These are phyloP conservation scores for Machimus rusticus DNA, from an alignment of 2,888 invertebrate genomes.

Conservation along the genomic window DNA sequence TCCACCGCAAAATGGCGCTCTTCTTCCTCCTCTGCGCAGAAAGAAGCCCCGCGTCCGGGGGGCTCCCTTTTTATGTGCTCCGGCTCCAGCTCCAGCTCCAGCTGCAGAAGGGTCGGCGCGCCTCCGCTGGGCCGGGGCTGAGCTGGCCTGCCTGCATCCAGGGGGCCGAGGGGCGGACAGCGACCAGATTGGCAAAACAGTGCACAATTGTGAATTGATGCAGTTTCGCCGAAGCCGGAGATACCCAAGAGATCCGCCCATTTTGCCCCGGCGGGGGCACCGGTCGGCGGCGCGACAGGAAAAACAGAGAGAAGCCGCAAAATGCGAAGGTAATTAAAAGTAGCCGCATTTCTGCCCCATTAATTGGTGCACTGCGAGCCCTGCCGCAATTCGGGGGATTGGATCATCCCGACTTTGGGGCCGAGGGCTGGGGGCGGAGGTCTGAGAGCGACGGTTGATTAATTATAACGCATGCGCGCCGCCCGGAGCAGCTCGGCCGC, in stretches of 20 bases:
- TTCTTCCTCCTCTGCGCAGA: slow-evolving; percentile 24
- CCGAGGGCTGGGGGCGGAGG: background rate
- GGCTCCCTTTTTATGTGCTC: background rate
- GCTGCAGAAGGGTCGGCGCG: background rate
- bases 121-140: background rate
- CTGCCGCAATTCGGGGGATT: background rate
- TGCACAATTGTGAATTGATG: background rate
- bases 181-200: slow-evolving; percentile 1
- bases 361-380: slow-evolving; percentile 15
- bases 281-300: background rate
- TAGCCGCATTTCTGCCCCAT: slow-evolving; percentile 10
- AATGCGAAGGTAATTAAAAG: slow-evolving; percentile 24
- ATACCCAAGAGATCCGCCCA: background rate
- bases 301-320: slow-evolving; percentile 10
- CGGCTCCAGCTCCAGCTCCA: background rate
- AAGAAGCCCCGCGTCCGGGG: background rate
- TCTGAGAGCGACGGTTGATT: background rate
- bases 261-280: background rate
- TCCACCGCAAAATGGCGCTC: slow-evolving; percentile 10
- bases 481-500: background rate
- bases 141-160: background rate
- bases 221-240: background rate
- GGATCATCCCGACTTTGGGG: background rate
- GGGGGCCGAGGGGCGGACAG: background rate
- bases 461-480: slow-evolving; percentile 17